Conservation (phyloP, 1,140 invertebrate species). For the Ganaspis sp. region DNA sequence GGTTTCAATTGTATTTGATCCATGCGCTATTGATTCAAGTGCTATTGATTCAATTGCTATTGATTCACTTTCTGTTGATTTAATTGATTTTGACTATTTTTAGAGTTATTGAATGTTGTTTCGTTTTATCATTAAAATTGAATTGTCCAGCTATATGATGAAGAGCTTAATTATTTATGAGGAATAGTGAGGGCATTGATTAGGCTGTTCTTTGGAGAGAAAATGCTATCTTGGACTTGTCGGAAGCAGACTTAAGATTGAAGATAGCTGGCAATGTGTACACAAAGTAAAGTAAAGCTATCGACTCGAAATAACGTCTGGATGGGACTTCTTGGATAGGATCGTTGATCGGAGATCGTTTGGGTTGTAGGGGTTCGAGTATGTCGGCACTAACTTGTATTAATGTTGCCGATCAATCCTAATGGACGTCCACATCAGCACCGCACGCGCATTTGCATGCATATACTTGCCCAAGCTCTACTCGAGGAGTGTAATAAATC, state of each 20-base stretch:
- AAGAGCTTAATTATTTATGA: constrained; percentile 2
- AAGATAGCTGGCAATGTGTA: constrained; percentile 52
- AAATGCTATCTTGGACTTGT: constrained; percentile 40
- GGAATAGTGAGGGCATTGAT: constrained; percentile 4
- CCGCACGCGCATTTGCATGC: constrained; percentile 69
- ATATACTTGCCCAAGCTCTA: constrained; percentile 44
- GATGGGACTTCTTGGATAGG: constrained; percentile 46
- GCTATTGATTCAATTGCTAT: no score
- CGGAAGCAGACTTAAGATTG: constrained; percentile 53
- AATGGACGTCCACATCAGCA: constrained; percentile 72
- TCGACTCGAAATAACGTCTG: constrained; percentile 53
- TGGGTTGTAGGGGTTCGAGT: constrained; percentile 51
- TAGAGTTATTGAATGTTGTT: no score
- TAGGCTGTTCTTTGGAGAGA: constrained; percentile 1
- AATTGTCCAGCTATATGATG: not conserved
- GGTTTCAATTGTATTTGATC: no score
- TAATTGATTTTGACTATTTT: no score
- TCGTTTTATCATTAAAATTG: no score
- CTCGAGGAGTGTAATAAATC: constrained; percentile 57
- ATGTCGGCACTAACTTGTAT: constrained; percentile 75
- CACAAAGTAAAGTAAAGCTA: constrained; percentile 45
- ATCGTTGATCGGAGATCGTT: constrained; percentile 53
- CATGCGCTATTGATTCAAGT: no score
- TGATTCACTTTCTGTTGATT: no score
- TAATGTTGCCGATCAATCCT: constrained; percentile 75